Evolutionary conservation across 2,113 vertebrate genomes (phyloP).

Genomic region (Lonchura striata): DNA sequence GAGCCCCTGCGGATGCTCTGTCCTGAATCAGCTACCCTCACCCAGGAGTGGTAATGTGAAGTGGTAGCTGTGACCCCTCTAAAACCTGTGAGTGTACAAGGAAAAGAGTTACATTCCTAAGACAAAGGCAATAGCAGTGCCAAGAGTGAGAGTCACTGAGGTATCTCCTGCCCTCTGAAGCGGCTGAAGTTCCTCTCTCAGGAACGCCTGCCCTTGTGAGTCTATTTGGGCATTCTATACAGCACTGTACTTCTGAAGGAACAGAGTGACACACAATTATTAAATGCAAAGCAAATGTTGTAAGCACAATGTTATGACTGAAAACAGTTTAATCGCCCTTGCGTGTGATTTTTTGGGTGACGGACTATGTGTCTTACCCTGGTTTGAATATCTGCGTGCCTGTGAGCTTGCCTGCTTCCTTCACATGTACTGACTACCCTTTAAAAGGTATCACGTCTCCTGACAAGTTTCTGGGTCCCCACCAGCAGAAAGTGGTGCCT

Average conservation of each 20-base stretch:
- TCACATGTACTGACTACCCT: background rate
- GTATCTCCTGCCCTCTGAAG: rapidly evolving
- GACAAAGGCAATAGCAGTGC: rapidly evolving
- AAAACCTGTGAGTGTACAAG: background rate
- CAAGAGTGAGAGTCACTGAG: rapidly evolving
- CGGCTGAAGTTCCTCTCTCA: background rate
- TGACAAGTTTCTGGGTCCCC: background rate
- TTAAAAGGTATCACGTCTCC: background rate
- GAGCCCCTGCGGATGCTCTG: background rate
- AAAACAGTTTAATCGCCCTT: background rate
- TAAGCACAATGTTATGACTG: background rate
- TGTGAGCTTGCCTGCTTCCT: background rate
- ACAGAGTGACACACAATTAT: background rate
- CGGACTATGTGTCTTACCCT: background rate
- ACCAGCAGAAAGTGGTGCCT: background rate
- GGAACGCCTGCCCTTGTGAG: background rate
- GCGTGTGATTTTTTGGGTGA: background rate
- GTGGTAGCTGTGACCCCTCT: background rate
- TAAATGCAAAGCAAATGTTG: background rate
- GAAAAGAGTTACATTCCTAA: background rate
- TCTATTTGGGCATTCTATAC: background rate
- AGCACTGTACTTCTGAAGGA: background rate
- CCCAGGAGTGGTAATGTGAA: background rate
- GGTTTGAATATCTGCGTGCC: background rate
- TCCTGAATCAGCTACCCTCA: background rate